Evolutionary conservation across 2,888 invertebrate genomes (phyloP), one percentile per base, ranked within the genome.

Genomic region (Yponomeuta sedellus): DNA sequence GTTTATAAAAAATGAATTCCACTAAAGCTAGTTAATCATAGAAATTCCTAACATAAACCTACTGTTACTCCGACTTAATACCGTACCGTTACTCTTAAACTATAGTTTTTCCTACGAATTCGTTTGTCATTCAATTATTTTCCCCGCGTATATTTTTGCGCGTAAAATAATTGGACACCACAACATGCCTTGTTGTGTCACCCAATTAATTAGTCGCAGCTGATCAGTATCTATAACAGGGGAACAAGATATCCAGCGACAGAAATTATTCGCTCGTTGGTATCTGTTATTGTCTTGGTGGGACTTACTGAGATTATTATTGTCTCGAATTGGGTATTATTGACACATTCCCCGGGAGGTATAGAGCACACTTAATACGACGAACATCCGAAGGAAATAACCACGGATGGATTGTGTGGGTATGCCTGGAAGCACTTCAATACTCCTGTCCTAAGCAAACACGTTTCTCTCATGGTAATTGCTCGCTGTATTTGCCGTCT

Each of bases 391-490:
- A 63, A 63, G 63, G 25, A 44, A 22, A 44, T 63, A 63, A 63
- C 44, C 75, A 74, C 80, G 73, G 77, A 78, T 77, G 73, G 86
- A 86, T 88, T 83, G 86, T 83, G 86, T 85, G 82, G 80, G 81
- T 84, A 83, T 81, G 87, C 83, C 82, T 80, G 86, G 86, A 88
- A 82, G 85, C 87, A 88, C 89, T 90, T 86, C 86, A 87, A 86
- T 87, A 83, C 44, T 85, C 85, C 85, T 81, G 89, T 90, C 90
- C 91, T 91, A 91, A 90, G 80, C 81, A 90, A 91, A 91, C 86
- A 91, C 88, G 89, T 89, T 86, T 84, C 83, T 80, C 78, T 80
- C 79, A 82, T 82, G 83, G 87, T 91, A 91, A 91, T 91, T 91
- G 90, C 88, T 86, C 77, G 79, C 82, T 75, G 80, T 89, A 82